A percentile compares a stretch with the other conserved stretches of the same genome.
Evolutionary conservation across 2,888 invertebrate genomes (phyloP).

Genomic region (Thumatha senex): DNA sequence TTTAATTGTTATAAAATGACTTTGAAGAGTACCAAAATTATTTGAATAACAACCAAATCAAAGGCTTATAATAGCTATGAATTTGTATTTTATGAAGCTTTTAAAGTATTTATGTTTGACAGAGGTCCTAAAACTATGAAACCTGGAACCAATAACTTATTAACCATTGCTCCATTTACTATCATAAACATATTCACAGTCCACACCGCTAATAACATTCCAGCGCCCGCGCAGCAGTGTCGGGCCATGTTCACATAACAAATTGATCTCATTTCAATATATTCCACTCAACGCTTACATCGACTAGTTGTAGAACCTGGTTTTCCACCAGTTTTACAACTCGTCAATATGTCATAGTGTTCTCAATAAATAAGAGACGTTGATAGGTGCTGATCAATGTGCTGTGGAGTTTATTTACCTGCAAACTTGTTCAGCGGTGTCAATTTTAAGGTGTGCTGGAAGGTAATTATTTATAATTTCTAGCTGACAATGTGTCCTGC

Average conservation of each 20-base stretch:
- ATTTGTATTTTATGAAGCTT: neutral
- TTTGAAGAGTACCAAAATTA: no score
- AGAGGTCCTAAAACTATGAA: neutral
- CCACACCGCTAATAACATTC: slow-evolving; percentile 1
- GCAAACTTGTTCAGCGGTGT: slow-evolving; percentile 15
- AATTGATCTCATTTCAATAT: slow-evolving; percentile 6
- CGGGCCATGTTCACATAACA: neutral
- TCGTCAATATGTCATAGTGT: slow-evolving; percentile 22
- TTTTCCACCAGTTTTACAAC: slow-evolving; percentile 20
- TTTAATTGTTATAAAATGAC: no score
- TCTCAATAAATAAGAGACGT: slow-evolving; percentile 21
- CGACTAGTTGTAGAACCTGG: slow-evolving; percentile 11
- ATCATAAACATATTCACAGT: slow-evolving; percentile 2
- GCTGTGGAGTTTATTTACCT: slow-evolving; percentile 26
- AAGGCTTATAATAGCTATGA: neutral
- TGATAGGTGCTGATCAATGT: slow-evolving; percentile 10
- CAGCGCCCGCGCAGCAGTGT: neutral
- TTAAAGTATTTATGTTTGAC: neutral
- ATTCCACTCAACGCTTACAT: slow-evolving; percentile 1
- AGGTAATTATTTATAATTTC: neutral
- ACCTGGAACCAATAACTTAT: neutral
- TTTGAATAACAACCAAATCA: no score
- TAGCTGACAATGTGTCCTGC: neutral
- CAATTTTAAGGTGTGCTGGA: slow-evolving; percentile 1
- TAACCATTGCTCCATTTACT: neutral